Evolutionary conservation across 2,113 vertebrate species (phyloP).

Genomic region (Eptesicus fuscus): DNA sequence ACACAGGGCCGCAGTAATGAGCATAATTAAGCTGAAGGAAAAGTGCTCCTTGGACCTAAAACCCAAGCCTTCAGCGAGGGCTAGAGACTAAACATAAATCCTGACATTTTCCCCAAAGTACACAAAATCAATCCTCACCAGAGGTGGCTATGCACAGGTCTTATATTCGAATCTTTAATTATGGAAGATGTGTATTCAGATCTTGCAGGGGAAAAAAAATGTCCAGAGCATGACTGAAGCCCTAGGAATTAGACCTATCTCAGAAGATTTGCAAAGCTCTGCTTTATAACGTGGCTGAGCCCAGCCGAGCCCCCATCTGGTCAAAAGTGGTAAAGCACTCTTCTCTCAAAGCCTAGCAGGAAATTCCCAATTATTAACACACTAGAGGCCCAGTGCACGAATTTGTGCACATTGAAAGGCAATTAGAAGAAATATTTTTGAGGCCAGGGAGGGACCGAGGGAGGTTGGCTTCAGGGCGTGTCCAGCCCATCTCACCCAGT

Average conservation of each 20-base stretch:
- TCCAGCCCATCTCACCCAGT: no score
- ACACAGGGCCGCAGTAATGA: neutral
- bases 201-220: neutral
- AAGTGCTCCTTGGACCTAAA: neutral
- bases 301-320: neutral
- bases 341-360: neutral
- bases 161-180: neutral
- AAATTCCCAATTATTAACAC: neutral
- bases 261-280: neutral
- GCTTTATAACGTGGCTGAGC: neutral
- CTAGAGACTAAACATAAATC: neutral
- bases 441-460: no score
- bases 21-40: neutral
- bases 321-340: neutral
- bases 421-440: no score
- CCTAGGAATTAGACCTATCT: neutral
- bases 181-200: neutral
- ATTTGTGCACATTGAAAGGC: no score
- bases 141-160: neutral
- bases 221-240: neutral
- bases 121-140: neutral
- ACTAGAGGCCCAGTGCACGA: no score
- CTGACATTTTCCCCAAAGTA: constrained; percentile 6
- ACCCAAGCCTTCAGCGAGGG: neutral
- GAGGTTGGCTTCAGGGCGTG: no score